Conservation (phyloP, 2,797 vertebrate species). For the Holocentrus rufus region DNA sequence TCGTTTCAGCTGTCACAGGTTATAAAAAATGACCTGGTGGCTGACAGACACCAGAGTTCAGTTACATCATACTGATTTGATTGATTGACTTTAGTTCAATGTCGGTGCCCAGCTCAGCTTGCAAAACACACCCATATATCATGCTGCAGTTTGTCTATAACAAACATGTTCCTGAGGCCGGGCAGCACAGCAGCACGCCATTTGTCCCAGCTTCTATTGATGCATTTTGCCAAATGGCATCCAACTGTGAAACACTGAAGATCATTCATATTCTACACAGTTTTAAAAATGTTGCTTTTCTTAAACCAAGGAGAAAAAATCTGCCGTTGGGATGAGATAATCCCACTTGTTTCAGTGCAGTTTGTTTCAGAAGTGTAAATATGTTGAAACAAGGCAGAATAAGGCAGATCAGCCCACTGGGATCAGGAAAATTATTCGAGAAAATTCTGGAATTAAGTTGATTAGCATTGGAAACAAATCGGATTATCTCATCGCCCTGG, state of each 20-base stretch:
- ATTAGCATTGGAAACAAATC: no score
- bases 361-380: no score
- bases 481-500: no score
- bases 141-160: background rate
- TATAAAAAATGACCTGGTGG: conserved; percentile 9
- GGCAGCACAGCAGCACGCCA: no score
- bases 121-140: background rate
- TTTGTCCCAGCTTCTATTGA: background rate
- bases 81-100: conserved; percentile 10
- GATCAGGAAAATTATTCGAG: no score
- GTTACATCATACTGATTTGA: conserved; percentile 1
- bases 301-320: no score
- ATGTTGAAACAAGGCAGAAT: no score
- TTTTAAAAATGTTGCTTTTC: no score
- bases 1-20: background rate
- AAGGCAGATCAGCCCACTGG: no score
- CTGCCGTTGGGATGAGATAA: no score
- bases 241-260: conserved; percentile 12
- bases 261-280: background rate
- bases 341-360: no score
- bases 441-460: no score
- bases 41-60: conserved; percentile 24
- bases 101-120: background rate
- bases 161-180: background rate
- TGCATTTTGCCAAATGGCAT: conserved; percentile 7